Conservation (phyloP, 2,113 vertebrate genomes). For the Clarias magur region DNA sequence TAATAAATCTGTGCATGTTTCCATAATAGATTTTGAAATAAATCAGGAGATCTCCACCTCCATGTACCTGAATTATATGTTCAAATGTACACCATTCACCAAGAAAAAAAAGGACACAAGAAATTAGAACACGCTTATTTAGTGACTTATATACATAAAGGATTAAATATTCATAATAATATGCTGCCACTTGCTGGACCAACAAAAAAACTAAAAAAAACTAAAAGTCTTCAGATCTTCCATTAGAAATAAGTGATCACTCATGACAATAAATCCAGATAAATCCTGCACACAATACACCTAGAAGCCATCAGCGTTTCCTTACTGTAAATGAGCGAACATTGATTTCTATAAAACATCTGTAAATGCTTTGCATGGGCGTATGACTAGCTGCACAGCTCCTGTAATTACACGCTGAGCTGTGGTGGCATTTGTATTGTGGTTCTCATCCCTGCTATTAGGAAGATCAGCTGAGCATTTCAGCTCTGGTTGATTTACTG, state of each 20-base stretch:
- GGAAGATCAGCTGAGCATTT: constrained; percentile 36
- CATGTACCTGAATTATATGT: not conserved
- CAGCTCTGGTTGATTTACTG: constrained; percentile 27
- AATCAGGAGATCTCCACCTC: not conserved
- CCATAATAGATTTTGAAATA: too few relatives aligned
- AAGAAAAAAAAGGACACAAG: not conserved
- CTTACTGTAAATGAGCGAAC: constrained; percentile 25
- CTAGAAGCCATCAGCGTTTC: not conserved
- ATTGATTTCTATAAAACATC: constrained; percentile 57
- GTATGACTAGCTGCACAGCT: constrained; percentile 34
- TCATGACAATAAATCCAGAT: not conserved
- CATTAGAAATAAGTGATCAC: not conserved
- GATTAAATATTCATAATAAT: not conserved
- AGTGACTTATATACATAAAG: not conserved
- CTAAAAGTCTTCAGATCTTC: not conserved
- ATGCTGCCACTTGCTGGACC: not conserved
- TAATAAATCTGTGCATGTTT: too few relatives aligned
- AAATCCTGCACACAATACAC: not conserved
- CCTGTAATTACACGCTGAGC: constrained; percentile 45
- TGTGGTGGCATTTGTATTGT: constrained; percentile 35
- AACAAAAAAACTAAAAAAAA: not conserved
- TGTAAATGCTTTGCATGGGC: constrained; percentile 48
- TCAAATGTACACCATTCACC: not conserved
- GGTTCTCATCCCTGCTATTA: constrained; percentile 36
- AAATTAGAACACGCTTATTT: not conserved